Percentiles rank a stretch among this genome's conserved stretches.
Evolutionary conservation across 2,888 invertebrate species (phyloP).

Genomic region (Nasonia oneida): DNA sequence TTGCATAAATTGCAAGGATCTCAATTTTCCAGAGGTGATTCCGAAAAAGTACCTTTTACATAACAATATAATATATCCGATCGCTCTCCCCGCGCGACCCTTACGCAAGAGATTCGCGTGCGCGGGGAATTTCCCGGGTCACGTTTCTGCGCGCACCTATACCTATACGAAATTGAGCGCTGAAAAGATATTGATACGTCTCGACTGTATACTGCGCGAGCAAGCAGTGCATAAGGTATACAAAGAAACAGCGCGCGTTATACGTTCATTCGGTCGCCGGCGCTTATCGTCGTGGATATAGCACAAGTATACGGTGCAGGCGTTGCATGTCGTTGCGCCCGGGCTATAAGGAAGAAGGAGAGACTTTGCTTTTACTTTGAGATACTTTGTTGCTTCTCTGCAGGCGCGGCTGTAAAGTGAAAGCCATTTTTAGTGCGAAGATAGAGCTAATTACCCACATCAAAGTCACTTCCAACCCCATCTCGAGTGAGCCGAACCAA

Average conservation of each 20-base stretch:
- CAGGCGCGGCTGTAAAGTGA: background rate
- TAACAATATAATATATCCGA: slow-evolving; percentile 4
- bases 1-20: slow-evolving; percentile 20
- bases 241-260: background rate
- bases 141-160: slow-evolving; percentile 19
- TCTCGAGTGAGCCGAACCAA: background rate
- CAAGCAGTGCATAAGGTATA: slow-evolving; percentile 32
- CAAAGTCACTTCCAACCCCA: background rate
- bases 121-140: slow-evolving; percentile 28
- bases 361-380: slow-evolving; percentile 14
- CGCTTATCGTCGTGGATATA: slow-evolving; percentile 21
- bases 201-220: background rate
- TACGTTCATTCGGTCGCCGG: background rate
- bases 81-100: background rate
- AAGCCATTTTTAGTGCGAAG: background rate
- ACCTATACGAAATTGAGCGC: slow-evolving; percentile 41
- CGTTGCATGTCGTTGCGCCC: background rate
- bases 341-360: slow-evolving; percentile 11
- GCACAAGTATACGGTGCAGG: background rate
- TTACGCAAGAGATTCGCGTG: slow-evolving; percentile 13
- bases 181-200: slow-evolving; percentile 39
- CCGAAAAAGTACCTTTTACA: background rate
- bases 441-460: background rate
- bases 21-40: background rate
- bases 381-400: background rate